A percentile compares a stretch with the other conserved stretches of the same genome.
Conservation (phyloP, 2,888 invertebrate species). For the Leptothorax acervorum region DNA sequence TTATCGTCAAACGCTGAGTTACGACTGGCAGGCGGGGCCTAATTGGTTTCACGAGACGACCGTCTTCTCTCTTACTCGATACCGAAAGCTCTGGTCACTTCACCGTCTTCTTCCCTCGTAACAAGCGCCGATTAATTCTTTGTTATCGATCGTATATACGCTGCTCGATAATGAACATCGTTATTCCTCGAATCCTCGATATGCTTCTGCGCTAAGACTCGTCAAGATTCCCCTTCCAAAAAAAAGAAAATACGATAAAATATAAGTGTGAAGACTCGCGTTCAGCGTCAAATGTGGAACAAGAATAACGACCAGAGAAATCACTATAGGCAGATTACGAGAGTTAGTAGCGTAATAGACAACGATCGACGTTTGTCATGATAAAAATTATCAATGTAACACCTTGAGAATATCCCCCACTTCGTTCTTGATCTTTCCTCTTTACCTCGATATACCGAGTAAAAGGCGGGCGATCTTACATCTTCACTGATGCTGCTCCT, state of each 20-base stretch:
- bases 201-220: no score
- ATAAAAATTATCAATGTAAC: constrained; percentile 1
- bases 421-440: constrained; percentile 8
- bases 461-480: neutral
- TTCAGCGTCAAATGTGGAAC: neutral
- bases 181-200: neutral
- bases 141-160: constrained; percentile 27
- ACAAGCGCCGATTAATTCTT: constrained; percentile 26
- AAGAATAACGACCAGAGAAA: neutral
- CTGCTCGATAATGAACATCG: neutral
- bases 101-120: neutral
- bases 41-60: constrained; percentile 45
- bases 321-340: neutral
- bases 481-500: neutral
- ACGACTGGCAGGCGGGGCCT: constrained; percentile 53
- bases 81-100: constrained; percentile 6
- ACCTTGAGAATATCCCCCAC: neutral
- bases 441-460: neutral
- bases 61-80: constrained; percentile 28
- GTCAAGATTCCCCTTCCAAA: neutral
- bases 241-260: no score
- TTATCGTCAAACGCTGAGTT: constrained; percentile 58
- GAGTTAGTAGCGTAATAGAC: neutral
- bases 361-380: neutral
- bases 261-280: neutral